Evolutionary conservation across 2,797 vertebrate genomes (phyloP), one percentile per base, ranked within the genome.

Genomic region (Spinus olivaceus): DNA sequence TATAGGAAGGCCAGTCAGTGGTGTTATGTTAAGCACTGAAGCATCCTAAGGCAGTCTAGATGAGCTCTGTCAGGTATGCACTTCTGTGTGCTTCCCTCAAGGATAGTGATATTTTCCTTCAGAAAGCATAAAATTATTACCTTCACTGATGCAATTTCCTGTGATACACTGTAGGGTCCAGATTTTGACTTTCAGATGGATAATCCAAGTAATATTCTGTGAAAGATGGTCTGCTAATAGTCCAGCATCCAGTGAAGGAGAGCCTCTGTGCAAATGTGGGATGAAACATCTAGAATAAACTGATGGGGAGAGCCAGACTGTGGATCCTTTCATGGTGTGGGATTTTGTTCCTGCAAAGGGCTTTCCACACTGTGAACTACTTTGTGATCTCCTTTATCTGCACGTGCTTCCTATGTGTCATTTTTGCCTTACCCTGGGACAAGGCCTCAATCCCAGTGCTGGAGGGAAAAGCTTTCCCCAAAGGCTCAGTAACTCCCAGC

Each of bases 331-430:
- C 23, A 22, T 24, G 28, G 3, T 6, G 22, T 8, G 39, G 27
- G 12, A 50, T 70, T 85, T 81, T 86, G 27, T 28, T 72, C 33
- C 27, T 56, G 30, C 46, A 21, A 19, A 71, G 42, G 50, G 24
- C 64, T 82, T 88, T 90, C 24, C 82, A 35, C 9, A 5, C 33
- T 25, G 0, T 60, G 46, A 67, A 57, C 32, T 60, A 42, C 49
- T 74, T 60, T 46, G 16, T 92, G 20, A n/a, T 77, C 16, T 67
- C 23, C 37, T 90, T 59, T 30, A 74, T 51, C 39, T 10, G 15
- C 9, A 18, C 53, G 18, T n/a, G 6, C 13, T 88, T 76, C 15
- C 44, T 70, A 7, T 0, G 0, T 49, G 7, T 72, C 2, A 2
- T 72, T 90, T 86, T 84, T 19, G 10, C 61, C 35, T 85, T 86